Base-by-base conservation (phyloP, 2,113 vertebrate genomes). In the Apteryx mantelli region DNA sequence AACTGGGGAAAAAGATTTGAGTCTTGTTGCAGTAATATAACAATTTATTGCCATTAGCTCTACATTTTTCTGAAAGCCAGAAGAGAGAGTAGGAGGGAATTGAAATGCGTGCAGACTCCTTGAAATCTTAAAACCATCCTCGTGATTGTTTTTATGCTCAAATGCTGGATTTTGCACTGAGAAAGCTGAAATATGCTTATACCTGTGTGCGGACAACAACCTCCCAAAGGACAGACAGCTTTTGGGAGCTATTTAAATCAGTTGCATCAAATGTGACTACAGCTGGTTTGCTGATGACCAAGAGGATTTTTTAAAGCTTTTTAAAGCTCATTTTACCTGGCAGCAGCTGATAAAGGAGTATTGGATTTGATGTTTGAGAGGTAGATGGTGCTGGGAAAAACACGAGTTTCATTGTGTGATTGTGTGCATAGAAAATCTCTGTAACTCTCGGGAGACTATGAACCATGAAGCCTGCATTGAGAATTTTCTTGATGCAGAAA, bases 171-270 rank as follows among this genome's bases (percentile, higher is more conserved):
- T 77, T 40, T 73, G 52, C 20, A 26, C 53, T 15, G 58, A 3
- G 11, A 46, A 19, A 26, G 60, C 21, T 32, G 60, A 20, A 58
- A 24, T 46, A 3, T 3, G 38, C 13, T 0, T 3, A 0, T 11
- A 16, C 42, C 52, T 34, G 80, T 3, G 25, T 7, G 63, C 20
- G 24, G 11, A 18, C 46, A 18, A 19, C 46, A 48, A 48, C 46
- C 46, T 48, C 19, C 46, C 18, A 19, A 48, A 48, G 46, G 46
- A 18, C 46, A 48, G 46, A 48, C 20, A 44, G 75, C 56, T 65
- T 24, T 28, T 77, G 75, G 55, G 56, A 53, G 1, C 7, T n/a
- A 34, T 1, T 1, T 2, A 7, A 19, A 11, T 6, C 46, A 19
- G 46, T 48, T 19, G 18, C 46, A 46, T 22, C 30, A 14, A 11